Evolutionary conservation across 2,113 vertebrate genomes (phyloP), one percentile per base, ranked within the genome.

Genomic region (Holacanthus passer): DNA sequence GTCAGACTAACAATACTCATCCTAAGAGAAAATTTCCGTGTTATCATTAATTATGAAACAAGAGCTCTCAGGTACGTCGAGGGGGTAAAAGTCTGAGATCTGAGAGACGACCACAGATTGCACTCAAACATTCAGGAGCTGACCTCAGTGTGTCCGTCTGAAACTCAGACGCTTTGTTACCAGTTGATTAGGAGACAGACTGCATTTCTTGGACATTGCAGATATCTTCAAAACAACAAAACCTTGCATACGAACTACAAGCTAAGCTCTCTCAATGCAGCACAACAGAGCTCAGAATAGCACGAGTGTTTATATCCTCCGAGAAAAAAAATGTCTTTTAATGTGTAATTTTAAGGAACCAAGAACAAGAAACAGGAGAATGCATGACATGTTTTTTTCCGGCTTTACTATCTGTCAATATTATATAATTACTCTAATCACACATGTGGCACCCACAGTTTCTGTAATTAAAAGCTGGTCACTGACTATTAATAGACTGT

Each of bases 41-140:
- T 82, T 73, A 76, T 73, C 74, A 74, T 85, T 82, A 70, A 88
- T 90, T 74, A 77, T 69, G 53, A 83, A 86, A 84, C 59, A 58
- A 85, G 62, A 47, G 19, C 41, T 72, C 67, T 84, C 39, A 73
- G 63, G 80, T 88, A 47, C 10, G 27, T 76, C 60, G 43, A 66
- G 32, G 6, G 37, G 22, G 22, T 76, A 55, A 68, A 76, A 68
- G 67, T 78, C 41, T 48, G 53, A 13, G 66, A 85, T 73, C 31
- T 69, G 41, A 73, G 27, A 16, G 27, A 83, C 14, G 20, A 74
- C 7, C 16, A 17, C 29, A 67, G 31, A 65, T 43, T 75, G 37
- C 32, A 72, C 69, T 80, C 27, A 65, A 17, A 58, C 27, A 59
- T 77, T 68, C 27, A 55, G 29, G 17, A 16, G 13, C n/a, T 56